Evolutionary conservation across 2,888 invertebrate genomes (phyloP).

Genomic region (Saturnia japonica): DNA sequence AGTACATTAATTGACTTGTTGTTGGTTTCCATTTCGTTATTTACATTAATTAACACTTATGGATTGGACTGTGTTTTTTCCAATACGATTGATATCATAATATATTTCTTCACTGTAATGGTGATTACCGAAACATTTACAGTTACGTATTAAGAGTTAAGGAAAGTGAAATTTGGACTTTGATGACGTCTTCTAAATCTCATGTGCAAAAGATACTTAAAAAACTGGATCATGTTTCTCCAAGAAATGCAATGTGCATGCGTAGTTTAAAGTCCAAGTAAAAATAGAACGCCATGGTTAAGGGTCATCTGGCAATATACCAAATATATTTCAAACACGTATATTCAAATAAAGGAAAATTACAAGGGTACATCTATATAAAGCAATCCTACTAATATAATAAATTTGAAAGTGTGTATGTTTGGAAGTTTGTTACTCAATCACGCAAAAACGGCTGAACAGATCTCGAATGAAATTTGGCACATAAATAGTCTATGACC

Average conservation of each 20-base stretch:
- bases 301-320: constrained; percentile 28
- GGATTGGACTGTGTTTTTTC: neutral
- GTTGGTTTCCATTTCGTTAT: neutral
- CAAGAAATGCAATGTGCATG: neutral
- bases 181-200: neutral
- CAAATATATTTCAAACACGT: constrained; percentile 20
- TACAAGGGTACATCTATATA: neutral
- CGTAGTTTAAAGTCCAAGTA: constrained; percentile 22
- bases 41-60: neutral
- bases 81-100: neutral
- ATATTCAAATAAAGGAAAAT: neutral
- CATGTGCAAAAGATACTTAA: neutral
- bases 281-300: constrained; percentile 24
- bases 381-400: too few species aligned
- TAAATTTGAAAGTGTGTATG: too few species aligned
- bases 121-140: neutral
- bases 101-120: neutral
- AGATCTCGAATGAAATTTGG: too few species aligned
- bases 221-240: neutral
- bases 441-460: too few species aligned
- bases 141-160: neutral
- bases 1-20: neutral
- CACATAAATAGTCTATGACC: too few species aligned
- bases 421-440: too few species aligned
- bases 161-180: neutral